These are phyloP conservation scores for Pseudolaguvia tuberculata DNA, from an alignment of 2,113 vertebrate genomes.

Conservation along the genomic window DNA sequence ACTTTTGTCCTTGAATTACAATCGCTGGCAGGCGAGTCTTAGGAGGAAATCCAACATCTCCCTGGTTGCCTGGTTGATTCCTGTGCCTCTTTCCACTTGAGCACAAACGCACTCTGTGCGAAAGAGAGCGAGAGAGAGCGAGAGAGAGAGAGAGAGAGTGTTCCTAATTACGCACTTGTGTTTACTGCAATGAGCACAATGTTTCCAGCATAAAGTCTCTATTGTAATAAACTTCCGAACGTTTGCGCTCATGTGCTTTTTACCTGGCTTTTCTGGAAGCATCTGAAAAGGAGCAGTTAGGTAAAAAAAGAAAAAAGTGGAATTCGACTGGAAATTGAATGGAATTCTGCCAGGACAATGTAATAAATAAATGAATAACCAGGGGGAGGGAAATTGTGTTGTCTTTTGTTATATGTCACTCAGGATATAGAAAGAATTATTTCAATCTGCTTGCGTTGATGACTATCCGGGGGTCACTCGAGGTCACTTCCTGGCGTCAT, in stretches of 20 bases:
- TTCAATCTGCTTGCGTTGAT: not conserved
- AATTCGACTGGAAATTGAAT: not conserved
- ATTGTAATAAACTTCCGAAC: constrained; percentile 2
- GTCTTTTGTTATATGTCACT: not conserved
- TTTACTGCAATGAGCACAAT: constrained; percentile 14
- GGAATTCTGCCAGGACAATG: not conserved
- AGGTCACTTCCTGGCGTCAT: not conserved
- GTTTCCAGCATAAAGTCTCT: constrained; percentile 21
- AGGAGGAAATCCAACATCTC: constrained; percentile 17
- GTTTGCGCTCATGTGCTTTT: not conserved
- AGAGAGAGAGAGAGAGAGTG: constrained; percentile 16
- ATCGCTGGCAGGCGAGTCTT: constrained; percentile 25
- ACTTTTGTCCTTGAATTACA: constrained; percentile 18
- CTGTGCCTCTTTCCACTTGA: constrained; percentile 5
- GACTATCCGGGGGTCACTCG: not conserved
- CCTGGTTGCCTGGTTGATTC: constrained; percentile 1
- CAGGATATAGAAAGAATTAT: not conserved
- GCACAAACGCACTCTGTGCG: constrained; percentile 30
- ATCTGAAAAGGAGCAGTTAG: no score
- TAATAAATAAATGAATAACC: no score
- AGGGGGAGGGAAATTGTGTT: not conserved
- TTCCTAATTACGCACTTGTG: constrained; percentile 27
- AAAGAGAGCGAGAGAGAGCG: not conserved
- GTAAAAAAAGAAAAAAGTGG: not conserved
- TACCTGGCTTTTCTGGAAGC: constrained; percentile 3